A percentile compares a stretch with the other conserved stretches of the same genome.
These are phyloP conservation scores for Himalopsyche japonica DNA, from an alignment of 2,888 invertebrate genomes.

Conservation along the genomic window DNA sequence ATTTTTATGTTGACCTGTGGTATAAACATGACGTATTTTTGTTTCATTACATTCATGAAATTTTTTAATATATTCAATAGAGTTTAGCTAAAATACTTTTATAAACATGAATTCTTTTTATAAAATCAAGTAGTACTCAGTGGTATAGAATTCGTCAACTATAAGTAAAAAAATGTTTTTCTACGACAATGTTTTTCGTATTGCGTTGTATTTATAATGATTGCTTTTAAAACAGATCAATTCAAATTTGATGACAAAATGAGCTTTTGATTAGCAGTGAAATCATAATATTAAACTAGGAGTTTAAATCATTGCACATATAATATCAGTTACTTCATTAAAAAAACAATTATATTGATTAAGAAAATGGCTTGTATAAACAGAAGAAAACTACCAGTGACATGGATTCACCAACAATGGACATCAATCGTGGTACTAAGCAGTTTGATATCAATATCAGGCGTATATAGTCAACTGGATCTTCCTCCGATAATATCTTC, in stretches of 20 bases:
- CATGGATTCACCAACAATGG: conserved; percentile 43
- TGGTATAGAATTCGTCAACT: too few species aligned
- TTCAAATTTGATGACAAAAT: not conserved
- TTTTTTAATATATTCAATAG: too few species aligned
- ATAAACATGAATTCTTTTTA: too few species aligned
- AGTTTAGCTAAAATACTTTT: too few species aligned
- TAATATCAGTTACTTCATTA: not conserved
- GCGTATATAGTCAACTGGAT: conserved; percentile 53
- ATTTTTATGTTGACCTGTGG: too few species aligned
- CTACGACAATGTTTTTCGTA: too few species aligned
- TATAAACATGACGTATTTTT: too few species aligned
- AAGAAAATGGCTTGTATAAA: conserved; percentile 51
- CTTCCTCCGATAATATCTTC: conserved; percentile 56
- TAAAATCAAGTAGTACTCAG: too few species aligned
- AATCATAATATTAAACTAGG: not conserved
- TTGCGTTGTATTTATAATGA: too few species aligned
- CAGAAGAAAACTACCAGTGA: conserved; percentile 45
- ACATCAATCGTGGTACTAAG: conserved; percentile 45
- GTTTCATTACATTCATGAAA: too few species aligned
- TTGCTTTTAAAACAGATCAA: too few species aligned
- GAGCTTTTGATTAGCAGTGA: not conserved
- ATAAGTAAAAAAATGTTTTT: too few species aligned
- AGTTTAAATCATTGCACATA: not conserved
- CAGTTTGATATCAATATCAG: conserved; percentile 43
- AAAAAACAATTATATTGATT: not conserved